These are phyloP conservation scores for Oryzias celebensis DNA, from an alignment of 2,113 vertebrate species.

Conservation along the genomic window DNA sequence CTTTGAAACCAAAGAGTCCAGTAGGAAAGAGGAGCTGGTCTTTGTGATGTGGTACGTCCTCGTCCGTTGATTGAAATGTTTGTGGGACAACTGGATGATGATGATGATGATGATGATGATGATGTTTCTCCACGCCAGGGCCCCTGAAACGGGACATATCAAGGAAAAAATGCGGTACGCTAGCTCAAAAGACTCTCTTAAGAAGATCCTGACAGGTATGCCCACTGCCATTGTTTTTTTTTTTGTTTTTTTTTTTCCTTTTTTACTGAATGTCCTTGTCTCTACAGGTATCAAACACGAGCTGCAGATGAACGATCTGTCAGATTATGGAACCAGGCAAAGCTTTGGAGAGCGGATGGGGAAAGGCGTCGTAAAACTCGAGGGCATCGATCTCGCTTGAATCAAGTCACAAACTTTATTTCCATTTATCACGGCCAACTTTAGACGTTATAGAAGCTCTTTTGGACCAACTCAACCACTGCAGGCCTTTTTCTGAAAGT, in stretches of 20 bases:
- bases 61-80: neutral
- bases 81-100: neutral
- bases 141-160: slow-evolving; percentile 65
- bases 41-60: slow-evolving; percentile 81
- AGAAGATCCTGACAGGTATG: slow-evolving; percentile 68
- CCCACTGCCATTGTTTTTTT: neutral
- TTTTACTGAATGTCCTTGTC: neutral
- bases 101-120: no score
- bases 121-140: slow-evolving; percentile 59
- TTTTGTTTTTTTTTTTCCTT: neutral
- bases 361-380: slow-evolving; percentile 26
- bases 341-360: slow-evolving; percentile 72
- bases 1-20: slow-evolving; percentile 75
- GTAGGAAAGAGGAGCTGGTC: slow-evolving; percentile 82
- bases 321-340: slow-evolving; percentile 56
- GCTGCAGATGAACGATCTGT: slow-evolving; percentile 73
- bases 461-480: no score
- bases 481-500: no score
- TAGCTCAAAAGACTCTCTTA: slow-evolving; percentile 78
- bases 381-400: slow-evolving; percentile 11
- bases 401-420: neutral
- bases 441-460: no score
- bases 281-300: slow-evolving; percentile 78
- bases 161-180: slow-evolving; percentile 81
- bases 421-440: neutral